Base-by-base conservation (phyloP, 2,797 vertebrate species). In the Phataginus tetradactyla region DNA sequence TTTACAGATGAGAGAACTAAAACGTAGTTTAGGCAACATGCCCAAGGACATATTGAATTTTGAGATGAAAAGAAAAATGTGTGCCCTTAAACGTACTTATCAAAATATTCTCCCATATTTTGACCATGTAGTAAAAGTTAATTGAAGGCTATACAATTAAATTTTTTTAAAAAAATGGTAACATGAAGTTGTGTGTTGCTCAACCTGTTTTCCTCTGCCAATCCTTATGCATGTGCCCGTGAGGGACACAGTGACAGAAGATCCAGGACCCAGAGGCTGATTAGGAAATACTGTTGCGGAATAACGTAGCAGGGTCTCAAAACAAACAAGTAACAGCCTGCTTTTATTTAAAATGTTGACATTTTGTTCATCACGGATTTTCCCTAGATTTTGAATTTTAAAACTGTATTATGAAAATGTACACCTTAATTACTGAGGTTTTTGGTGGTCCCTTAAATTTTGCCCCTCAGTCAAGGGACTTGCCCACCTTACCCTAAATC, bases 321-420 rank as follows among this genome's bases (percentile, higher is more conserved):
- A 88, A 57, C 29, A 75, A 49, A 51, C 17, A 68, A 63, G 17
- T 27, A 66, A 49, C 1, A 39, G 15, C 5, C 18, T 39, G 20
- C 3, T 4, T 74, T 97, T 90, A 42, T 80, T 72, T 84, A 69
- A 51, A 85, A 68, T 51, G 66, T 84, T 34, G 13, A 71, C 39
- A 74, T 81, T 93, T 89, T 93, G 15, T 39, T 85, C 4, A 55
- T 20, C 32, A n/a, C 34, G 42, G 2, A 29, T 59, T 95, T 93
- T 81, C 14, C 4, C 2, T 88, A 69, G 45, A 83, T 63, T 57
- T 51, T 66, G 6, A 69, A 72, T 75, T 96, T 63, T 3, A 29
- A 83, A 86, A 71, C 80, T 55, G 59, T 3, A 81, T 14, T 20
- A 68, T 71, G 72, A 79, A 92, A 86, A 80, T 64, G 42, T 42